phyloP scores from a whole-genome alignment of 2,797 vertebrate species.

The Hydrophis major region DNA sequence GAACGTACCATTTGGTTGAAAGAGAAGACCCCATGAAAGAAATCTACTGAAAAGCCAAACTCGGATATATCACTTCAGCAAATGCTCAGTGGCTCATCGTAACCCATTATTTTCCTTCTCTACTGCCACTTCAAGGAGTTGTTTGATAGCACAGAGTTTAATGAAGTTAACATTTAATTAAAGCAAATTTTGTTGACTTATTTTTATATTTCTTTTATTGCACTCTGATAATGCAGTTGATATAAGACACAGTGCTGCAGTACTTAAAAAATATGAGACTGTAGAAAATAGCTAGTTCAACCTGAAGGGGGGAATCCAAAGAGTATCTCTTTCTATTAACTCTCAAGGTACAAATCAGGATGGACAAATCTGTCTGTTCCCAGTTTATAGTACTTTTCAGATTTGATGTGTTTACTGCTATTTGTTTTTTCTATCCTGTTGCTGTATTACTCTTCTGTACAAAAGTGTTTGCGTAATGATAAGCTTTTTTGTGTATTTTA shows the following conservation, averaged over 20 bases:
- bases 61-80: not conserved
- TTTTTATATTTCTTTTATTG: not conserved
- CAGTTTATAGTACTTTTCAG: not conserved
- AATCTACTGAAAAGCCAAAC: not conserved
- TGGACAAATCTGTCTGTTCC: not conserved
- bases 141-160: slow-evolving; percentile 6
- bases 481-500: not conserved
- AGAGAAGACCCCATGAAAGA: not conserved
- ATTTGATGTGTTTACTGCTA: not conserved
- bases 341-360: not conserved
- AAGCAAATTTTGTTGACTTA: not conserved
- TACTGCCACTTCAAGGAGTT: not conserved
- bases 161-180: not conserved
- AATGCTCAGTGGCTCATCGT: slow-evolving; percentile 7
- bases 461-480: not conserved
- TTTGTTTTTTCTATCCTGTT: not conserved
- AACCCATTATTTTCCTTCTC: slow-evolving; percentile 15
- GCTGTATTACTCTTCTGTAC: not conserved
- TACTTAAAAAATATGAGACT: not conserved
- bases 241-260: not conserved
- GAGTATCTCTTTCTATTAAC: no score
- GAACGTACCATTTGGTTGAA: not conserved
- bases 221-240: slow-evolving; percentile 9
- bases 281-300: not conserved
- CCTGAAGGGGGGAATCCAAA: not conserved